phyloP scores from a whole-genome alignment of 2,113 vertebrate species.

The Gallinago media region DNA sequence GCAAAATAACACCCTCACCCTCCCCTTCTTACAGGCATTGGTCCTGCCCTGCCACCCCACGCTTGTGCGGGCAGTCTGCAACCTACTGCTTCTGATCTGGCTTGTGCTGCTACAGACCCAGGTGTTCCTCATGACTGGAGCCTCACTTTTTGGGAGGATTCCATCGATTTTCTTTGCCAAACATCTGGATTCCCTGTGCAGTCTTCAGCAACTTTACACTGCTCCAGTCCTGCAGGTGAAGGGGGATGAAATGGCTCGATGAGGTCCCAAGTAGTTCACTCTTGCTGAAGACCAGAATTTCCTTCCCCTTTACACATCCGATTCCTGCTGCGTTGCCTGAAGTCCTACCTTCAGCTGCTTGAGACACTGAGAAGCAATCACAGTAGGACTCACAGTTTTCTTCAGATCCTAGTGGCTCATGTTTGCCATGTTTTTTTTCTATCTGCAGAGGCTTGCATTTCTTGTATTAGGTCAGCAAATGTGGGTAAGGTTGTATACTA shows the following conservation, averaged over 20 bases:
- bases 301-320: not conserved
- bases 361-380: not conserved
- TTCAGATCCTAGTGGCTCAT: not conserved
- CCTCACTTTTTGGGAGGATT: not conserved
- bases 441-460: not conserved
- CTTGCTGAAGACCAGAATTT: not conserved
- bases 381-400: not conserved
- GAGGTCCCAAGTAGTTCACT: not conserved
- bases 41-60: not conserved
- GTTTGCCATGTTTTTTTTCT: not conserved
- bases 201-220: not conserved
- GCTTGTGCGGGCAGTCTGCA: rapidly evolving
- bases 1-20: not conserved
- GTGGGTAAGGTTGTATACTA: not conserved
- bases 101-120: not conserved
- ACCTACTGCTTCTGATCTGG: not conserved
- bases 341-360: not conserved
- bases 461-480: not conserved
- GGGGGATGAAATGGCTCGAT: not conserved
- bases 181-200: not conserved
- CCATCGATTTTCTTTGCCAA: not conserved
- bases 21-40: rapidly evolving
- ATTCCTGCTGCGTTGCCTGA: not conserved
- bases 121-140: rapidly evolving
- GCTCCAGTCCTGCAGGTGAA: not conserved